Evolutionary conservation across 2,113 vertebrate genomes (phyloP).

Genomic region (Carettochelys insculpta): DNA sequence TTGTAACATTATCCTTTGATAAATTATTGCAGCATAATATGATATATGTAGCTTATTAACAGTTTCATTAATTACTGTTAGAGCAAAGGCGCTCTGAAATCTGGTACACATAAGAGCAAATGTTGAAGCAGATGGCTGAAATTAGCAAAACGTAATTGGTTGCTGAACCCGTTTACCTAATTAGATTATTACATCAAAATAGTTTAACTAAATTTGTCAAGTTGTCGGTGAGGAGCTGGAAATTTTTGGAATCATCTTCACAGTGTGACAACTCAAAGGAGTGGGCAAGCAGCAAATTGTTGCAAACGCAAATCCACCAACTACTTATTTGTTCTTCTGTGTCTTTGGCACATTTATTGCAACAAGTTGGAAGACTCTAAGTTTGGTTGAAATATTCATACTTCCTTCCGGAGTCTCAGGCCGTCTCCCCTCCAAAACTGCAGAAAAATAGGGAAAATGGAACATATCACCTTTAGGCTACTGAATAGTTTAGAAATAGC

Average conservation of each 20-base stretch:
- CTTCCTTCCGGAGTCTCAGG: not conserved
- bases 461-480: not conserved
- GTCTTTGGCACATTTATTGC: not conserved
- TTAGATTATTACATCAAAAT: conserved; percentile 75
- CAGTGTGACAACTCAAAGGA: not conserved
- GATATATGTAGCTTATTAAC: conserved; percentile 94
- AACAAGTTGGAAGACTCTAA: not conserved
- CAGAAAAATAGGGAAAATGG: not conserved
- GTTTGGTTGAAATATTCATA: not conserved
- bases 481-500: not conserved
- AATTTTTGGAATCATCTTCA: not conserved
- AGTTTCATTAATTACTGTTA: conserved; percentile 97
- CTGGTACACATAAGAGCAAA: conserved; percentile 80
- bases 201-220: conserved; percentile 70
- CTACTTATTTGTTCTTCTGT: not conserved
- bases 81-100: conserved; percentile 80
- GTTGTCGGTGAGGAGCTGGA: conserved; percentile 19
- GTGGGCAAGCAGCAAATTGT: not conserved
- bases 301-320: not conserved
- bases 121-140: conserved; percentile 93
- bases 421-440: not conserved
- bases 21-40: conserved; percentile 82
- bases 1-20: conserved; percentile 88
- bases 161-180: conserved; percentile 77
- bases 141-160: conserved; percentile 83